Evolutionary conservation across 2,888 invertebrate species (phyloP).

Genomic region (Drepana falcataria): DNA sequence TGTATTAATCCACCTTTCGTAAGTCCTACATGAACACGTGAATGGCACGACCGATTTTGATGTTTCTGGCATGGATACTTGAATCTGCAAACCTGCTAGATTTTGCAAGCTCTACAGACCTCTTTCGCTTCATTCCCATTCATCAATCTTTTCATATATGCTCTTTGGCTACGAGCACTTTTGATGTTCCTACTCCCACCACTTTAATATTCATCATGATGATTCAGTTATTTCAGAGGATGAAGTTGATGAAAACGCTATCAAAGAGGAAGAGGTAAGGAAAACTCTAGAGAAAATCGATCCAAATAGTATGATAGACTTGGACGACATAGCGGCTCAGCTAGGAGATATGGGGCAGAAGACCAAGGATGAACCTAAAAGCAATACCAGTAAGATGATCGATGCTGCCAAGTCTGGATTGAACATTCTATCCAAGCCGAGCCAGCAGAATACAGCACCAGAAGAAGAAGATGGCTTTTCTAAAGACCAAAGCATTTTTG

Average conservation of each 20-base stretch:
- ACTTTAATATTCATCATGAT: not conserved
- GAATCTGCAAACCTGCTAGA: too few species aligned
- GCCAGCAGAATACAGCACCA: not conserved
- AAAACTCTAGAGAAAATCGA: constrained; percentile 29
- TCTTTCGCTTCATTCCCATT: too few species aligned
- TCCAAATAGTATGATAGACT: constrained; percentile 22
- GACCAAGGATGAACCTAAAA: constrained; percentile 7
- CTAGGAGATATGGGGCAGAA: constrained; percentile 15
- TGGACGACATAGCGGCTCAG: constrained; percentile 27
- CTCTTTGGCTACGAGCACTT: too few species aligned
- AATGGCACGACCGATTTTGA: too few species aligned
- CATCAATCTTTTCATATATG: too few species aligned
- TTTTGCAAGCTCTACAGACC: too few species aligned
- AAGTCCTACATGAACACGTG: too few species aligned
- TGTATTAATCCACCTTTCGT: too few species aligned
- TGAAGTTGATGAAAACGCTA: constrained; percentile 18
- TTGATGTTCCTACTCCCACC: too few species aligned
- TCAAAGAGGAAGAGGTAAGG: constrained; percentile 31
- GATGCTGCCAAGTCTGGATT: constrained; percentile 10
- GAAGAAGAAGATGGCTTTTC: constrained; percentile 10
- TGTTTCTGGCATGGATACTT: too few species aligned
- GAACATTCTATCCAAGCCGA: constrained; percentile 18
- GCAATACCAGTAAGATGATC: constrained; percentile 6
- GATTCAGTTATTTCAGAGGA: constrained; percentile 18
- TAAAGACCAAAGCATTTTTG: constrained; percentile 16